Base-by-base conservation (phyloP, 2,888 invertebrate genomes). In the Acheta domesticus region DNA sequence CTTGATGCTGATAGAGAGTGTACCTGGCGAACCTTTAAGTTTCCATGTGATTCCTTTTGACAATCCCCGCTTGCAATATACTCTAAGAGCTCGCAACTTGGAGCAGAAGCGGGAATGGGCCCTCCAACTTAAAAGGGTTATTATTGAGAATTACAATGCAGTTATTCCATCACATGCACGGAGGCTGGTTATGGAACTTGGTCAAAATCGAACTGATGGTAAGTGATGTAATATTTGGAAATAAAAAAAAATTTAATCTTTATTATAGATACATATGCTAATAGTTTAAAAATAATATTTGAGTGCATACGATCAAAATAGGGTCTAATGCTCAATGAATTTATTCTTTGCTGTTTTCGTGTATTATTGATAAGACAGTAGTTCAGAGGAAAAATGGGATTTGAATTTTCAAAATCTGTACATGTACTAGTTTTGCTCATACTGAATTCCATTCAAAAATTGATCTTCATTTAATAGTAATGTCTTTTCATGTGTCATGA, bases 41-140 rank as follows among this genome's bases (percentile, higher is more conserved):
- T 99, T 98, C 88, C 97, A 98, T 89, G 96, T 98, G 84, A 94
- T 98, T 85, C 97, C 98, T 76, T 98, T 97, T 89, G 96, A 98
- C 88, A 96, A 96, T 88, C 97, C 97, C 81, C 91, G 95, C 80
- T 90, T 94, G 80, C 97, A 97, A 87, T 95, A 96, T 85, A 97
- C 97, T 2, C 88, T 96, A 12, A 83, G 92, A 91, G 96, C 96
- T 19, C 88, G 94, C 77, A 95, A 93, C 83, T 89, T 92, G 79
- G 92, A 96, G 78, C 95, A 96, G 88, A 97, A 97, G 88, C 90
- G 96, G 80, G 94, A 95, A 86, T 93, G 94, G 95, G 92, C 93
- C 82, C 87, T 92, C 82, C 93, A 93, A 85, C 89, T 94, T 83
- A 94, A 94, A 85, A 90, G 96, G 87, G 96, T 97, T 73, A 97